Evolutionary conservation across 2,797 vertebrate species (phyloP).

Genomic region (Oreochromis mossambicus): DNA sequence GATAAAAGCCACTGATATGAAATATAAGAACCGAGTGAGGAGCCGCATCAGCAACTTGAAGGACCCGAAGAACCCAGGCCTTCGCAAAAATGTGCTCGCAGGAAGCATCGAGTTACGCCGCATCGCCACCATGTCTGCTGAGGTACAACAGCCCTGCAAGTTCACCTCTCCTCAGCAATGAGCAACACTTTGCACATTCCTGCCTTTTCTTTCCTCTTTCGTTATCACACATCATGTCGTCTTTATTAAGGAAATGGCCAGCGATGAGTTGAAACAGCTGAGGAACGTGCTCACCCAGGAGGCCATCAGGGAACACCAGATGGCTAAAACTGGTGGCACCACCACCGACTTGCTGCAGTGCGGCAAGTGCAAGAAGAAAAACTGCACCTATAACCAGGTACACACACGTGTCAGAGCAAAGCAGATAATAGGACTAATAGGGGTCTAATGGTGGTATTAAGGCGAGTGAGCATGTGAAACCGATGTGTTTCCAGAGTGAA

Average conservation of each 20-base stretch:
- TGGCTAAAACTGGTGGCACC: constrained; percentile 96
- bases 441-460: not conserved
- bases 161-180: not conserved
- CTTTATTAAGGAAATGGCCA: constrained; percentile 91
- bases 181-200: not conserved
- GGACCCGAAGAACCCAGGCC: constrained; percentile 92
- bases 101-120: constrained; percentile 82
- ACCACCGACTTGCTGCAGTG: constrained; percentile 93
- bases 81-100: constrained; percentile 89
- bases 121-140: constrained; percentile 91
- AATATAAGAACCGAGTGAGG: constrained; percentile 94
- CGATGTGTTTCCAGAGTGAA: not conserved
- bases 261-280: constrained; percentile 92
- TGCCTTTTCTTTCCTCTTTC: not conserved
- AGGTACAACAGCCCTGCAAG: constrained; percentile 73
- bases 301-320: constrained; percentile 97
- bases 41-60: constrained; percentile 98
- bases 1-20: constrained; percentile 92
- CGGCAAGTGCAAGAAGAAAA: constrained; percentile 93
- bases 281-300: constrained; percentile 92
- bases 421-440: fast-evolving
- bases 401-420: not conserved
- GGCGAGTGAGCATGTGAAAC: not conserved
- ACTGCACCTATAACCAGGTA: constrained; percentile 98
- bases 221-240: not conserved